phyloP scores from a whole-genome alignment of 2,888 invertebrate genomes.

The Halictus ligatus region DNA sequence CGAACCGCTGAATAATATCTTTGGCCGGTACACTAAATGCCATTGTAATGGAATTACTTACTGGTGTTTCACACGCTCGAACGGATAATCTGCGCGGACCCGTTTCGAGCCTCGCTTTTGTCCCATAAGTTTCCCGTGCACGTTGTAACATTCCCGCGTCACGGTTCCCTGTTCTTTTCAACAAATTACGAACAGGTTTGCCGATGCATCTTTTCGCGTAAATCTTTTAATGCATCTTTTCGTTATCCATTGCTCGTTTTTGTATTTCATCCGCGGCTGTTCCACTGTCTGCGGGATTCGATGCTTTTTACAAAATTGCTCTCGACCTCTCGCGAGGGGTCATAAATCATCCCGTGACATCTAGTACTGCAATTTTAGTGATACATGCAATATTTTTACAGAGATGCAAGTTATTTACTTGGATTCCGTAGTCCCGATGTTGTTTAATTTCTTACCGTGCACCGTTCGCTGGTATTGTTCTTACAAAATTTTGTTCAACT shows the following conservation, averaged over 20 bases:
- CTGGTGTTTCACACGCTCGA: not conserved
- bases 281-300: not conserved
- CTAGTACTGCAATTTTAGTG: not conserved
- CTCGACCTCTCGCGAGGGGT: not conserved
- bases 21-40: constrained; percentile 12
- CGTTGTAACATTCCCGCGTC: not conserved
- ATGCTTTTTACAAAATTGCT: not conserved
- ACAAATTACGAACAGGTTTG: not conserved
- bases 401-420: not conserved
- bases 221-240: too few relatives aligned
- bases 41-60: constrained; percentile 16
- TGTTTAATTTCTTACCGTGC: not conserved
- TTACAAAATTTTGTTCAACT: not conserved
- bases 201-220: not conserved
- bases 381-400: not conserved
- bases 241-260: not conserved
- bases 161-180: not conserved
- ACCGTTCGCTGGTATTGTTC: not conserved
- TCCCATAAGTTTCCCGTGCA: not conserved
- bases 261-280: not conserved
- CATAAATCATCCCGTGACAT: not conserved
- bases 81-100: not conserved
- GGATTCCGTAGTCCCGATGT: not conserved
- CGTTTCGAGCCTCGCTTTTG: not conserved
- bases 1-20: constrained; percentile 36